Conservation (phyloP, 2,888 invertebrate species). For the Branchinecta sandiegonensis region DNA sequence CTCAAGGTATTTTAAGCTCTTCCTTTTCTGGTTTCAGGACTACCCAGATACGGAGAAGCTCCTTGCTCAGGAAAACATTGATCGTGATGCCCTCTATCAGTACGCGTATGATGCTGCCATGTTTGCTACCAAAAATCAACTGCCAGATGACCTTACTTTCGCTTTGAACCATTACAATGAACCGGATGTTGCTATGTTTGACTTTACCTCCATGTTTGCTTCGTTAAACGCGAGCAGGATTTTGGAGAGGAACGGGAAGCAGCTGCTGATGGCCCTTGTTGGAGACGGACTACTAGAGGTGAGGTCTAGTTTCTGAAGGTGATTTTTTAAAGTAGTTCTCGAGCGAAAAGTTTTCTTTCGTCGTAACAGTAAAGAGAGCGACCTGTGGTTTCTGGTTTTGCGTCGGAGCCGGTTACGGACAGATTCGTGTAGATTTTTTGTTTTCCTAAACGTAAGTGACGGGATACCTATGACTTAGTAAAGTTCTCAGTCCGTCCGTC, state of each 20-base stretch:
- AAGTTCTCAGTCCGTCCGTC: too few species aligned
- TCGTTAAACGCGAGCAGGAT: conserved; percentile 88
- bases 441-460: too few species aligned
- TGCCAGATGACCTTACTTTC: conserved; percentile 68
- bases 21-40: conserved; percentile 46
- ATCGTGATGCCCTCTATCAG: conserved; percentile 67
- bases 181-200: conserved; percentile 95
- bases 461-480: too few species aligned
- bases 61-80: conserved; percentile 73
- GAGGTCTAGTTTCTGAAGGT: conserved; percentile 23
- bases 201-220: conserved; percentile 97
- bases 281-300: conserved; percentile 91
- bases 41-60: conserved; percentile 75
- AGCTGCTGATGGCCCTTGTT: conserved; percentile 73
- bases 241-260: conserved; percentile 55
- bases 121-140: conserved; percentile 73
- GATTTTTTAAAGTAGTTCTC: too few species aligned
- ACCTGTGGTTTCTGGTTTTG: too few species aligned
- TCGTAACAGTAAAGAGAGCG: too few species aligned
- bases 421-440: too few species aligned
- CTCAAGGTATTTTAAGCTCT: conserved; percentile 7
- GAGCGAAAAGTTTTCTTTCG: too few species aligned
- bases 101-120: conserved; percentile 92
- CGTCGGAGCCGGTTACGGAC: too few species aligned
- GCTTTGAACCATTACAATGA: conserved; percentile 95